Evolutionary conservation across 2,888 invertebrate species (phyloP).

Genomic region (Elegia similella): DNA sequence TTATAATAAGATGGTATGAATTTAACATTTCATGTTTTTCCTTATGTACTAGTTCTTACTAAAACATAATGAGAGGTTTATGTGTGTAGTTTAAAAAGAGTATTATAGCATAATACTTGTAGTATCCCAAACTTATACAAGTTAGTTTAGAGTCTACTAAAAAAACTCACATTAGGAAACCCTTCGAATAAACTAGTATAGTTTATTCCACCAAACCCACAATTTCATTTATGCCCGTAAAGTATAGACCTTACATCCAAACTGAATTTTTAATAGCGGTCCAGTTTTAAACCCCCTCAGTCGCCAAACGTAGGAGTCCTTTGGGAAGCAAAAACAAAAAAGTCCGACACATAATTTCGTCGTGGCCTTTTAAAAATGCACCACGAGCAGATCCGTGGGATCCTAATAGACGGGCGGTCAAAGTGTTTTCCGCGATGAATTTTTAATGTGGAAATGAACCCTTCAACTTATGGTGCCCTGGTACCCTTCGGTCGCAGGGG

Average conservation of each 20-base stretch:
- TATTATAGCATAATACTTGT: no score
- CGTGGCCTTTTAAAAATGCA: constrained; percentile 61
- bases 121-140: no score
- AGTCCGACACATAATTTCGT: constrained; percentile 27
- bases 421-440: constrained; percentile 72
- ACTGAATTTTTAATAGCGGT: constrained; percentile 9
- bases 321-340: constrained; percentile 16
- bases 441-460: constrained; percentile 64
- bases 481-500: constrained; percentile 20
- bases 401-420: constrained; percentile 60
- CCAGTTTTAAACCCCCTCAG: neutral
- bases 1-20: no score
- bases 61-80: no score
- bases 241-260: neutral
- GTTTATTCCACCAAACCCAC: neutral
- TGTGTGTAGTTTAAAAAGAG: no score
- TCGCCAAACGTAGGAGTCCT: neutral
- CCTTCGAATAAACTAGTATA: neutral
- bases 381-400: constrained; percentile 28
- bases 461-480: constrained; percentile 51
- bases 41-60: no score
- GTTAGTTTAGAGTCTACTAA: neutral
- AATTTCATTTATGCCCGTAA: neutral
- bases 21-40: no score
- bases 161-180: neutral